phyloP scores from a whole-genome alignment of 2,888 invertebrate species.

The Drosophila rubida region DNA sequence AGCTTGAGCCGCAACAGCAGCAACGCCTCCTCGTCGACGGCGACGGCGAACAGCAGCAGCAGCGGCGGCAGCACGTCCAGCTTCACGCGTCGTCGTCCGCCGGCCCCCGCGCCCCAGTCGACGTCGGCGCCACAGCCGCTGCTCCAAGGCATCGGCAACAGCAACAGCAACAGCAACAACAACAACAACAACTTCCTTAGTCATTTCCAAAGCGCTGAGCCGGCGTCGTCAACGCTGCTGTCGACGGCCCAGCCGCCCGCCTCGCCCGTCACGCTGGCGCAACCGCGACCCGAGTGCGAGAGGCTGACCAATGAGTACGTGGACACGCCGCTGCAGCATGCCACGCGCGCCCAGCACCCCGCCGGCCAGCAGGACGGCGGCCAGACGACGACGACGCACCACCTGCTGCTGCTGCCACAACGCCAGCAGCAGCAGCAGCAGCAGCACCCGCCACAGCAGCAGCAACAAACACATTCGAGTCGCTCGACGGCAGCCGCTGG shows the following conservation, averaged over 20 bases:
- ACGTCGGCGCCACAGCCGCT: no score
- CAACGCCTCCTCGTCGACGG: conserved; percentile 79
- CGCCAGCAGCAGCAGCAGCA: conserved; percentile 86
- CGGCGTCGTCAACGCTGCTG: conserved; percentile 71
- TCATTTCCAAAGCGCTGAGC: conserved; percentile 84
- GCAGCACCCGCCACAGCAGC: conserved; percentile 85
- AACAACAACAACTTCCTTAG: conserved; percentile 79
- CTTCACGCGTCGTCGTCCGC: conserved; percentile 83
- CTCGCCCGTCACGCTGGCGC: conserved; percentile 86
- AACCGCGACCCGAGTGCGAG: conserved; percentile 94
- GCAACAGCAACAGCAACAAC: no score
- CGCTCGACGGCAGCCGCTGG: conserved; percentile 47
- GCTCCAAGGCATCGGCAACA: no score
- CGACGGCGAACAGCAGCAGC: conserved; percentile 73
- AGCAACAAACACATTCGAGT: conserved; percentile 13
- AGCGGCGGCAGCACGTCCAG: conserved; percentile 80
- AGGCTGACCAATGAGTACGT: conserved; percentile 96
- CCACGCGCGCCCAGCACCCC: conserved; percentile 85
- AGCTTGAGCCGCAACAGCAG: conserved; percentile 83
- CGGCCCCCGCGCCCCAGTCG: conserved; percentile 55
- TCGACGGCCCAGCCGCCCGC: conserved; percentile 79
- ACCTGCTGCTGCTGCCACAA: conserved; percentile 86
- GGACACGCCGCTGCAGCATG: conserved; percentile 90
- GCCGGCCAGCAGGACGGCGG: conserved; percentile 85
- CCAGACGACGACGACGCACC: conserved; percentile 86